phyloP scores from a whole-genome alignment of 1,140 invertebrate species.

The Trichonephila inaurata region DNA sequence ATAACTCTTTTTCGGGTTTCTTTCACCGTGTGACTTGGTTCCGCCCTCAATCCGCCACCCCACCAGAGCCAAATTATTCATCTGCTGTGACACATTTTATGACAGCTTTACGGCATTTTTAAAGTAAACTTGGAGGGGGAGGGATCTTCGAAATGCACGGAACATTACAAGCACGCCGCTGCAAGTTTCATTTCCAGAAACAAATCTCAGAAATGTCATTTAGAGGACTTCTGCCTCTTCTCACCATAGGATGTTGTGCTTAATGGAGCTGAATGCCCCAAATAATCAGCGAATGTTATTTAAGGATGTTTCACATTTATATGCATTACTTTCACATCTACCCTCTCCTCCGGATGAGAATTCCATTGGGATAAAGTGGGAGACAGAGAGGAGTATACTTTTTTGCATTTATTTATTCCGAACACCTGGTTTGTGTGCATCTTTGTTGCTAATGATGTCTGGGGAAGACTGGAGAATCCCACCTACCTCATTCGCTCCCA shows the following conservation, averaged over 20 bases:
- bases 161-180: slow-evolving; percentile 28
- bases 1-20: slow-evolving; percentile 67
- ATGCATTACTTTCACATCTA: slow-evolving; percentile 73
- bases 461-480: neutral
- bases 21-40: neutral
- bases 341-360: neutral
- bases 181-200: slow-evolving; percentile 49
- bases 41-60: neutral
- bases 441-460: slow-evolving; percentile 58
- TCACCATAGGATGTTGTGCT: slow-evolving; percentile 21
- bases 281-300: slow-evolving; percentile 74
- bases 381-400: neutral
- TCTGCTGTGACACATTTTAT: slow-evolving; percentile 71
- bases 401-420: slow-evolving; percentile 32
- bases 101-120: slow-evolving; percentile 75
- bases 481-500: neutral
- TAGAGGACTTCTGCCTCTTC: slow-evolving; percentile 19
- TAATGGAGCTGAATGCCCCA: slow-evolving; percentile 74
- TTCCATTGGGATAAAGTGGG: neutral
- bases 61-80: slow-evolving; percentile 65
- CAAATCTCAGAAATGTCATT: slow-evolving; percentile 75
- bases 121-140: slow-evolving; percentile 49
- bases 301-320: slow-evolving; percentile 68
- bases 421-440: slow-evolving; percentile 54
- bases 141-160: slow-evolving; percentile 26